phyloP scores from a whole-genome alignment of 2,113 vertebrate genomes.

The Eleginops maclovinus region DNA sequence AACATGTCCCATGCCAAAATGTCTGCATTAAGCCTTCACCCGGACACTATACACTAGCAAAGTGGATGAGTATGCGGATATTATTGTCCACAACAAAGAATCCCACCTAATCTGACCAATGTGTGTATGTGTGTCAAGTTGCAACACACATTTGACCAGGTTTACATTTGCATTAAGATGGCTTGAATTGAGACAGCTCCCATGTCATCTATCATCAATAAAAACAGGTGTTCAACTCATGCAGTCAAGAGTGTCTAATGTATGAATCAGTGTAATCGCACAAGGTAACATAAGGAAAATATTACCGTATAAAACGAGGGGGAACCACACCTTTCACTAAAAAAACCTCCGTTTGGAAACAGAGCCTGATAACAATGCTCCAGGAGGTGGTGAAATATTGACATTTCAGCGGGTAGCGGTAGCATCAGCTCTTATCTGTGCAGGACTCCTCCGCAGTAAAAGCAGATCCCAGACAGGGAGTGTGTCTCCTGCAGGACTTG shows the following conservation, averaged over 20 bases:
- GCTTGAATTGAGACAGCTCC: not conserved
- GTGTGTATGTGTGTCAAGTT: not conserved
- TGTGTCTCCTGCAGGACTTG: not conserved
- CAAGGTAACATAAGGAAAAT: too few species aligned
- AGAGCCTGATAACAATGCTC: not conserved
- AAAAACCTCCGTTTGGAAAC: fast-evolving
- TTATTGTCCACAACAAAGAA: not conserved
- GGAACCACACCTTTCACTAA: not conserved
- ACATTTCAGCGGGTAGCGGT: not conserved
- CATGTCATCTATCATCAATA: not conserved
- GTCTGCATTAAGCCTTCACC: not conserved
- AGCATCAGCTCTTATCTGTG: not conserved
- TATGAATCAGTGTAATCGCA: not conserved
- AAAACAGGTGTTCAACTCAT: not conserved
- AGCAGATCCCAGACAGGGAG: not conserved
- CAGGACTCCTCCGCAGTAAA: not conserved
- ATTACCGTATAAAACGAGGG: too few species aligned
- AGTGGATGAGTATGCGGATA: not conserved
- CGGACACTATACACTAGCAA: not conserved
- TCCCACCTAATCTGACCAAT: not conserved
- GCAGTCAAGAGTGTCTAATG: not conserved
- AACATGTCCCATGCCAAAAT: too few species aligned
- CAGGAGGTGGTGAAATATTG: not conserved
- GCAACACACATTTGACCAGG: not conserved
- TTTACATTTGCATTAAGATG: not conserved